Base-by-base conservation (phyloP, 2,797 vertebrate species). In the Euthynnus affinis region DNA sequence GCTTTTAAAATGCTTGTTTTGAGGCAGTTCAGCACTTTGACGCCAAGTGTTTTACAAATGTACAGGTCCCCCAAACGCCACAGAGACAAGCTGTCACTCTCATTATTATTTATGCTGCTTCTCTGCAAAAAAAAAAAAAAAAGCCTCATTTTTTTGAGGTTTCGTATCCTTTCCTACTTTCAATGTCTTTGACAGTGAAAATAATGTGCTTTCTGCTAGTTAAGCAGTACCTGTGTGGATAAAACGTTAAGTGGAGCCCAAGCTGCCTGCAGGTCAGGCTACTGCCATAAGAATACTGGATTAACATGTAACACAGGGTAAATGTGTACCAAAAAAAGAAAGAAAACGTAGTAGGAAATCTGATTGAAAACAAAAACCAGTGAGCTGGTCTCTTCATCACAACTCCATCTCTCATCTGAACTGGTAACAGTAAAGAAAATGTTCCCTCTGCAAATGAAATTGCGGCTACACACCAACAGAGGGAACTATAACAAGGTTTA, bases 221-320 rank as follows among this genome's bases (percentile, higher is more conserved):
- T 62, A 68, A 86, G 66, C 71, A 58, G 80, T 85, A 88, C 78
- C 81, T 3, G 42, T 49, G 79, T 64, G 74, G 67, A 17, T 46
- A 46, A 37, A 37, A 18, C 56, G 71, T 23, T 37, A 29, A 74
- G 74, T 82, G 87, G 74, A 86, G 88, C 92, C 91, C 80, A 87
- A 92, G 84, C 93, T 92, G 93, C 90, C 92, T 87, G 91, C 94
- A 93, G 93, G 74, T 92, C 88, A 91, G 92, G 87, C 83, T 72
- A 76, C 82, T 52, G 76, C 84, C 29, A 12, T 56, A 70, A 69
- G 61, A 60, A 85, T 9, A 80, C 37, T 68, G 70, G 78, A 46
- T 34, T 56, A 81, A 85, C 5, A 0, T 68, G 52, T 64, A 44
- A 66, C 27, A 63, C 9, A 20, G 55, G 52, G 29, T 37, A 17